Base-by-base conservation (phyloP, 1,140 invertebrate species). In the Branchinecta lindahli region DNA sequence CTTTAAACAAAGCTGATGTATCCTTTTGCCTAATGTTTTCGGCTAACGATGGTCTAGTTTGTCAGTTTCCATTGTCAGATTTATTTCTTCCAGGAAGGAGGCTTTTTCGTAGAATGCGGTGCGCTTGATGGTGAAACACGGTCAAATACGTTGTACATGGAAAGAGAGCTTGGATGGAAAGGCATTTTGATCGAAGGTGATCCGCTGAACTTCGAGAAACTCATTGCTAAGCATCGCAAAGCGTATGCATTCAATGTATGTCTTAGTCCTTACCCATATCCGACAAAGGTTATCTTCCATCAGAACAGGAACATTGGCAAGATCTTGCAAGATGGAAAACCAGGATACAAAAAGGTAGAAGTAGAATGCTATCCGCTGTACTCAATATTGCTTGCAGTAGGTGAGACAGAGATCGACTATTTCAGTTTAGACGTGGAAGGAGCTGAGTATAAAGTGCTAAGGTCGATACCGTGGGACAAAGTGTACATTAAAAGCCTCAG, bases 331-430 rank as follows among this genome's bases (percentile, higher is more conserved):
- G 68, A 70, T 66, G 72, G 69, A 10, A 68, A 71, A 46, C n/a
- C 52, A n/a, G 70, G 72, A 66, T 71, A 68, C 20, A 75, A 72
- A 44, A 73, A 74, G 66, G 73, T 79, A 5, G 70, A 75, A 21
- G 80, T 83, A 9, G 82, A 84, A 71, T 84, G 83, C 73, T 80
- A 83, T 70, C 83, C 83, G 8, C 74, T 84, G 0, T 79, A 77
- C 61, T 78, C 82, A 8, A 78, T 82, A 66, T 74, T 84, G 20
- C 72, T 78, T 15, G 82, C 83, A 8, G 73, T 81, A 8, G 79
- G 78, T 66, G 68, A 70, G 46, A 74, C 74, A 21, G 70, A 68
- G 33, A 71, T 77, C 9, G 77, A 77, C 69, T 77, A 76, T 69
- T 75, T 77, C 45, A 75, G 73, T 72, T 69, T 77, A 12, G 76